These are phyloP conservation scores for Dugesia japonica DNA, from an alignment of 2,888 invertebrate species.

Conservation along the genomic window DNA sequence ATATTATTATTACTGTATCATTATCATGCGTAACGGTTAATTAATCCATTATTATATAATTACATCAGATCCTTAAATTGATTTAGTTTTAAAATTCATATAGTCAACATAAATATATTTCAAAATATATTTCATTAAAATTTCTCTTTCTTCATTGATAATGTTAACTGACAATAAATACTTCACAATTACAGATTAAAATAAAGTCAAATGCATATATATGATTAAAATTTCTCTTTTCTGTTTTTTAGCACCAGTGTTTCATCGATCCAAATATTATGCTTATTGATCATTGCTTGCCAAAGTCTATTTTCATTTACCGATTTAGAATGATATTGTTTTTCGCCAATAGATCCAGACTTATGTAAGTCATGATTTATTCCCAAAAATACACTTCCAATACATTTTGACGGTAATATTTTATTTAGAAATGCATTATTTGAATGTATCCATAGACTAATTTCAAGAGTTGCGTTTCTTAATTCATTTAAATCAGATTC, in stretches of 20 bases:
- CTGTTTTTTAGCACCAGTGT: conserved; percentile 14
- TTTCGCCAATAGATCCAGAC: neutral
- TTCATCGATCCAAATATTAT: conserved; percentile 7
- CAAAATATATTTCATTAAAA: neutral
- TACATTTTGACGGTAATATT: neutral
- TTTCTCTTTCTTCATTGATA: conserved; percentile 5
- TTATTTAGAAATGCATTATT: conserved; percentile 4
- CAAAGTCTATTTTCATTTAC: conserved; percentile 1
- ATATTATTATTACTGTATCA: too few relatives aligned
- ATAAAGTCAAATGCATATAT: conserved; percentile 2
- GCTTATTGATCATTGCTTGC: conserved; percentile 4
- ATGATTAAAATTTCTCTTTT: neutral
- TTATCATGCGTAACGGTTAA: too few relatives aligned
- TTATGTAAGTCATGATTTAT: neutral
- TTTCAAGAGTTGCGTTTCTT: neutral
- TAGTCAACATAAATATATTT: too few relatives aligned
- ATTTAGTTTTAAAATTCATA: too few relatives aligned
- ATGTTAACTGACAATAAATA: neutral
- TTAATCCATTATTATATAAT: too few relatives aligned
- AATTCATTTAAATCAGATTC: neutral
- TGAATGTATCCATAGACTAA: conserved; percentile 1
- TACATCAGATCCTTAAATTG: too few relatives aligned
- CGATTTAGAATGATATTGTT: conserved; percentile 14
- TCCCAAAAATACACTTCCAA: neutral
- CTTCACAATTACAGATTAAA: neutral